Evolutionary conservation across 2,797 vertebrate species (phyloP).

Genomic region (Crenuchus spilurus): DNA sequence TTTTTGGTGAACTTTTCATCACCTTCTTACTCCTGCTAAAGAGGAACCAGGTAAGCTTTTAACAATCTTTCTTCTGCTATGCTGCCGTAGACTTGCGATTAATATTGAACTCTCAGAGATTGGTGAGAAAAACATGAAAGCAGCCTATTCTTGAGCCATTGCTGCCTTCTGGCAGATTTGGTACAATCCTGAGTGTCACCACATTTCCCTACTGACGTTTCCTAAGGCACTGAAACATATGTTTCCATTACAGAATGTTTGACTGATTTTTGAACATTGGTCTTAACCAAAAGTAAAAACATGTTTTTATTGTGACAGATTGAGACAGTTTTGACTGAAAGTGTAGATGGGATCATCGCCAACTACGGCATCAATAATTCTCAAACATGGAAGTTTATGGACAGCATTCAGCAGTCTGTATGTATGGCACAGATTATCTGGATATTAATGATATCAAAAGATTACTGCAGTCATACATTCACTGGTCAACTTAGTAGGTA

Average conservation of each 20-base stretch:
- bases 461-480: no score
- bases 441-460: neutral
- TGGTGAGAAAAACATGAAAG: neutral
- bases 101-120: neutral
- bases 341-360: conserved; percentile 48
- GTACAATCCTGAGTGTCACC: neutral
- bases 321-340: neutral
- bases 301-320: conserved; percentile 52
- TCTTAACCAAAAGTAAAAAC: neutral
- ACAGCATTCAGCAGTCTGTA: conserved; percentile 65
- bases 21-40: conserved; percentile 59
- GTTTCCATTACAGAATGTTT: neutral
- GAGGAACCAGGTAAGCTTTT: conserved; percentile 50
- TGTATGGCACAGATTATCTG: conserved; percentile 28
- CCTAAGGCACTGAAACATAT: neutral
- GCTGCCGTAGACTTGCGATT: neutral
- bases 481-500: no score
- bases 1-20: conserved; percentile 69
- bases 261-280: neutral
- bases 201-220: neutral
- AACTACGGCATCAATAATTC: conserved; percentile 37
- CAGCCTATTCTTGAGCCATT: neutral
- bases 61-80: neutral
- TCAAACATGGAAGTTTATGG: conserved; percentile 58
- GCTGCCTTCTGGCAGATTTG: neutral